Conservation (phyloP, 2,888 invertebrate species). For the Elgonia sp. region DNA sequence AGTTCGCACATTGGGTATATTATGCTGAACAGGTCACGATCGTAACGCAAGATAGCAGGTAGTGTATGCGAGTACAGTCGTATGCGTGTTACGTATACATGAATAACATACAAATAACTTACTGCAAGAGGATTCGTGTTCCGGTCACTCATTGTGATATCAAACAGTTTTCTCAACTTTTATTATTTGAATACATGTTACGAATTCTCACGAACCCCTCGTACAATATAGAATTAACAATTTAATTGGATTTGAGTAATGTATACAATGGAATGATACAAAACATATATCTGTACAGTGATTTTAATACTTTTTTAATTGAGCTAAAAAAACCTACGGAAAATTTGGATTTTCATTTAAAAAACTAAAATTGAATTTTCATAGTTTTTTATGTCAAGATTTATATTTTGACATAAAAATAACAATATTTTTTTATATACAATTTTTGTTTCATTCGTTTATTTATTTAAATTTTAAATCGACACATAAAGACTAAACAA, state of each 20-base stretch:
- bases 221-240: conserved; percentile 61
- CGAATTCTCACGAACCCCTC: conserved; percentile 65
- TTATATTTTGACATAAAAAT: too few species aligned
- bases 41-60: conserved; percentile 61
- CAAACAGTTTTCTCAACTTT: conserved; percentile 80
- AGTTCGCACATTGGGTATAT: conserved; percentile 80
- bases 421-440: too few species aligned
- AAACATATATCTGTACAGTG: background rate
- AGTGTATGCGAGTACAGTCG: conserved; percentile 15
- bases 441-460: too few species aligned
- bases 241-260: conserved; percentile 53
- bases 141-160: conserved; percentile 83
- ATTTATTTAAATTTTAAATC: too few species aligned
- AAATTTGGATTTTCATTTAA: background rate
- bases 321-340: conserved; percentile 7
- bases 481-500: too few species aligned
- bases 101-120: conserved; percentile 65
- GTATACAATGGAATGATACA: conserved; percentile 28
- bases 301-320: background rate
- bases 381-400: too few species aligned
- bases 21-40: conserved; percentile 78
- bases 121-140: conserved; percentile 76
- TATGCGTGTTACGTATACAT: conserved; percentile 56
- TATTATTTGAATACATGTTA: conserved; percentile 67
- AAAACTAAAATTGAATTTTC: too few species aligned